Evolutionary conservation across 1,140 invertebrate species (phyloP).

Genomic region (Pristionchus pacificus): DNA sequence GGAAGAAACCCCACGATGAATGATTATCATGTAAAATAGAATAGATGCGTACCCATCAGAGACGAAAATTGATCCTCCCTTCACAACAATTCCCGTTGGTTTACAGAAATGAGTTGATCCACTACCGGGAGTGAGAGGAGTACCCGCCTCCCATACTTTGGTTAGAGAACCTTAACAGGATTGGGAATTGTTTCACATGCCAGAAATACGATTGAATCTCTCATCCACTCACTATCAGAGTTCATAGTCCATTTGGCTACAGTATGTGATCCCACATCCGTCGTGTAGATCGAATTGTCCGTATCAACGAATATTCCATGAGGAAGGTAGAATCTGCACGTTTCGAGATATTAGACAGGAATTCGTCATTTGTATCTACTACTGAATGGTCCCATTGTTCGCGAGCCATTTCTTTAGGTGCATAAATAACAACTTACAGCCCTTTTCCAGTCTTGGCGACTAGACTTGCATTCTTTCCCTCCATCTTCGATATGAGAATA

Average conservation of each 20-base stretch:
- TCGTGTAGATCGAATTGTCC: conserved; percentile 76
- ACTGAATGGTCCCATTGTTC: no score
- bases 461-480: conserved; percentile 57
- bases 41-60: conserved; percentile 66
- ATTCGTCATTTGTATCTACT: no score
- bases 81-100: conserved; percentile 75
- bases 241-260: conserved; percentile 62
- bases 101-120: conserved; percentile 82
- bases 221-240: conserved; percentile 18
- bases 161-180: conserved; percentile 25
- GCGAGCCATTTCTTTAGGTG: not conserved
- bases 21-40: not conserved
- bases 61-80: conserved; percentile 78
- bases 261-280: conserved; percentile 88
- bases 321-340: conserved; percentile 82
- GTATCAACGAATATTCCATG: conserved; percentile 84
- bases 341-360: no score
- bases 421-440: not conserved
- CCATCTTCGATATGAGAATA: conserved; percentile 69
- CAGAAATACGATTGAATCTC: not conserved
- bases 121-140: conserved; percentile 74
- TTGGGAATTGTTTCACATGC: conserved; percentile 45
- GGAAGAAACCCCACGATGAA: not conserved
- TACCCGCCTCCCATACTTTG: conserved; percentile 61
- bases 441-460: conserved; percentile 11